Evolutionary conservation across 1,140 invertebrate species (phyloP).

Genomic region (Brachionus calyciflorus): DNA sequence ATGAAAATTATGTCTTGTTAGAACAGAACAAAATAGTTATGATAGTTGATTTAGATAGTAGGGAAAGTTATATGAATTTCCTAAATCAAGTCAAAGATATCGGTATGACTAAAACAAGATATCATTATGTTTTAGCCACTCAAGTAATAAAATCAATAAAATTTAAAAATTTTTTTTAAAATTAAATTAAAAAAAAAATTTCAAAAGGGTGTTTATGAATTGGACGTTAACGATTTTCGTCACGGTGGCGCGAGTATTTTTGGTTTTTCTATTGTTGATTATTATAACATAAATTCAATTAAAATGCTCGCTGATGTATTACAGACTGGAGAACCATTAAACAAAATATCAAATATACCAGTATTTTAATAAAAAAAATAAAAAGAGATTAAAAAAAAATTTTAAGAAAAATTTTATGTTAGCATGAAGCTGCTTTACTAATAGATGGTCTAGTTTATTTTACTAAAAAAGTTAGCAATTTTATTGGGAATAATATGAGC

Average conservation of each 20-base stretch:
- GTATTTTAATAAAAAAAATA: too few species aligned
- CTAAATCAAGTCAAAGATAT: constrained; percentile 33
- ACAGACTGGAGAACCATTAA: constrained; percentile 25
- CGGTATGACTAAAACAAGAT: constrained; percentile 33
- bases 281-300: constrained; percentile 36
- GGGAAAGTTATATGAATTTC: constrained; percentile 33
- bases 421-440: constrained; percentile 29
- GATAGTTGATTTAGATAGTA: constrained; percentile 21
- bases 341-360: constrained; percentile 24
- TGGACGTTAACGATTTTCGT: constrained; percentile 34
- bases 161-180: not conserved
- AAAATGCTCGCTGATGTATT: constrained; percentile 27
- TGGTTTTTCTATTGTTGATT: constrained; percentile 21
- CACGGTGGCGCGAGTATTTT: constrained; percentile 37
- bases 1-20: not conserved
- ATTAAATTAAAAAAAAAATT: not conserved
- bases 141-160: not conserved
- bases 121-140: constrained; percentile 32
- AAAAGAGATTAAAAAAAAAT: too few species aligned
- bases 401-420: not conserved
- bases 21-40: constrained; percentile 20
- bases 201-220: constrained; percentile 29
- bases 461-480: not conserved
- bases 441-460: constrained; percentile 33
- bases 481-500: not conserved